Evolutionary conservation across 2,113 vertebrate species (phyloP).

Genomic region (Anarhynchus alexandrinus): DNA sequence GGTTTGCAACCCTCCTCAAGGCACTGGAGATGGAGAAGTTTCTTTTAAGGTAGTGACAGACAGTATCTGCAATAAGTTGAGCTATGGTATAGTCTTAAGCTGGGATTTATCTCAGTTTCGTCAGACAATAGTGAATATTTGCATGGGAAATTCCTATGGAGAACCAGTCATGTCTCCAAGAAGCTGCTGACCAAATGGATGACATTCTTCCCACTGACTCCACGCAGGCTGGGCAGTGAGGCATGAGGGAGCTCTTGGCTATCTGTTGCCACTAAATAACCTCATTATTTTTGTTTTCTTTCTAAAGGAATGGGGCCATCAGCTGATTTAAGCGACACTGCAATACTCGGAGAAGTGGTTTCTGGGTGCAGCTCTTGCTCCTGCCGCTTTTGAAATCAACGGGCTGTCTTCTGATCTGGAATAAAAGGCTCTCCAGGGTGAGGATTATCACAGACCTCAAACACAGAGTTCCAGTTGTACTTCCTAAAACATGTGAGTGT

Average conservation of each 20-base stretch:
- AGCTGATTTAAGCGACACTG: neutral
- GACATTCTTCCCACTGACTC: too few species aligned
- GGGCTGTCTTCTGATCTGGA: too few species aligned
- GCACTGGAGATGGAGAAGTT: neutral
- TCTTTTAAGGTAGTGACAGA: neutral
- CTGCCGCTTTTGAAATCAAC: too few species aligned
- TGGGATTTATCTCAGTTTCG: neutral
- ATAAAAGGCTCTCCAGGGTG: too few species aligned
- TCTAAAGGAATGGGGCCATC: too few species aligned
- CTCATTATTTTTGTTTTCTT: neutral
- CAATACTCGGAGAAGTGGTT: too few species aligned
- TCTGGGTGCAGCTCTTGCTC: too few species aligned
- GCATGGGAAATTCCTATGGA: too few species aligned
- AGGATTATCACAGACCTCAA: too few species aligned
- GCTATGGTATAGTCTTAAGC: neutral
- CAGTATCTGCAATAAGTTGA: neutral
- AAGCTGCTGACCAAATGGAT: neutral
- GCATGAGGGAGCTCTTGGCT: neutral
- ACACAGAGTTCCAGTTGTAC: too few species aligned
- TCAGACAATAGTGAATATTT: neutral
- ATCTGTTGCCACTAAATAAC: neutral
- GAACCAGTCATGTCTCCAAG: neutral
- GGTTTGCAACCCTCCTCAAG: too few species aligned
- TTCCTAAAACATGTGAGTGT: too few species aligned
- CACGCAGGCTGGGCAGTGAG: rapidly evolving